These are phyloP conservation scores for Ferdinandea cuprea DNA, from an alignment of 2,888 invertebrate species.

Conservation along the genomic window DNA sequence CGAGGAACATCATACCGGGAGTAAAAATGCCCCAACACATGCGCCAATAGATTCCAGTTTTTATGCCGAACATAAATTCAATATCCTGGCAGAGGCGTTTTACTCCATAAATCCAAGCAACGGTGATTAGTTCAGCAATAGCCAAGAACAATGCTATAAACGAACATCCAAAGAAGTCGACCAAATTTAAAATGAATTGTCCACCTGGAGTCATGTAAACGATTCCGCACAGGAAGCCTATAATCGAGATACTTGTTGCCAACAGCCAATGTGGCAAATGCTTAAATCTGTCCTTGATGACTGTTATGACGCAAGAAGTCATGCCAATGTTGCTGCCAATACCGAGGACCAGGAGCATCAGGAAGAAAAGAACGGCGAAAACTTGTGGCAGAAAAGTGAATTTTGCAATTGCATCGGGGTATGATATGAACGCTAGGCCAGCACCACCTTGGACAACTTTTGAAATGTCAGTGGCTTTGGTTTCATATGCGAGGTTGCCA, in stretches of 20 bases:
- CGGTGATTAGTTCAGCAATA: conserved; percentile 87
- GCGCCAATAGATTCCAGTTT: conserved; percentile 89
- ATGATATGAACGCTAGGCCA: conserved; percentile 92
- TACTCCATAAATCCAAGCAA: conserved; percentile 91
- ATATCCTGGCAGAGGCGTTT: conserved; percentile 88
- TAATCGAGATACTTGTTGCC: conserved; percentile 82
- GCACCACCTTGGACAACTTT: conserved; percentile 89
- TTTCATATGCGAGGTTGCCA: conserved; percentile 90
- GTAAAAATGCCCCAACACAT: conserved; percentile 91
- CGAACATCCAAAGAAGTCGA: conserved; percentile 90
- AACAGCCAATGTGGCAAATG: conserved; percentile 84
- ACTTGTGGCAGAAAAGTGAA: conserved; percentile 84
- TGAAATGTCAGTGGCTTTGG: conserved; percentile 85
- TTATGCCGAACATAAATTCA: conserved; percentile 90
- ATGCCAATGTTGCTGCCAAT: conserved; percentile 84
- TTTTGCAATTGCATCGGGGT: conserved; percentile 85
- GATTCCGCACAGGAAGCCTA: conserved; percentile 85
- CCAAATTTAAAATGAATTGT: conserved; percentile 88
- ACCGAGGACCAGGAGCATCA: conserved; percentile 85
- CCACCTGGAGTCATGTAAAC: conserved; percentile 89
- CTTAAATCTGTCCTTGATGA: conserved; percentile 83
- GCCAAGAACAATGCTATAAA: conserved; percentile 88
- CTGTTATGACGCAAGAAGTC: conserved; percentile 83
- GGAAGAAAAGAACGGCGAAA: conserved; percentile 85
- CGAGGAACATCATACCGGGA: conserved; percentile 87